These are phyloP conservation scores for Margaritifera margaritifera DNA, from an alignment of 2,888 invertebrate genomes.

Conservation along the genomic window DNA sequence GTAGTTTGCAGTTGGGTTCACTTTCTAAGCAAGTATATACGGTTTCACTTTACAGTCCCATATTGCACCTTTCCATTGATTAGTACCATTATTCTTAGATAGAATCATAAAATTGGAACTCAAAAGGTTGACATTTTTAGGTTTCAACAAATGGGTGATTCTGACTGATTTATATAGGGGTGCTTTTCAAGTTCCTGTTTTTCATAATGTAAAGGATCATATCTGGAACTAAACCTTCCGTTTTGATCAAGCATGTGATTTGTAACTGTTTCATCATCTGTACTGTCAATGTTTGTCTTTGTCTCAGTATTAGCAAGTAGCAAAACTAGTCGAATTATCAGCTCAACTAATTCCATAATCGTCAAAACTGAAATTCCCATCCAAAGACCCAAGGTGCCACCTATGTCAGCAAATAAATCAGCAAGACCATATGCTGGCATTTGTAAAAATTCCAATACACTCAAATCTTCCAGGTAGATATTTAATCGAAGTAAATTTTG, in stretches of 20 bases:
- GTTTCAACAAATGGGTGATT: too few species aligned
- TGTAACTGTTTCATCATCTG: constrained; percentile 11
- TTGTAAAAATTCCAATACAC: constrained; percentile 63
- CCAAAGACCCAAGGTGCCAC: constrained; percentile 67
- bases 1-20: too few species aligned
- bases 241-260: constrained; percentile 24
- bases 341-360: constrained; percentile 64
- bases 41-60: too few species aligned
- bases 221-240: not conserved
- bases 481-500: constrained; percentile 65
- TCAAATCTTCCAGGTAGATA: constrained; percentile 65
- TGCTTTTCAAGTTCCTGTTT: too few species aligned
- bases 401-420: constrained; percentile 66
- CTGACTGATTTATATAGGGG: too few species aligned
- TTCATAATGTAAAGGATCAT: too few species aligned
- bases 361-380: constrained; percentile 68
- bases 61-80: too few species aligned
- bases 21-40: too few species aligned
- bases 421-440: constrained; percentile 62
- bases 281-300: constrained; percentile 34
- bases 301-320: constrained; percentile 59
- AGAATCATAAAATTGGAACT: too few species aligned
- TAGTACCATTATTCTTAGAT: too few species aligned
- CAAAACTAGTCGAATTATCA: constrained; percentile 54
- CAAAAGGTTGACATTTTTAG: too few species aligned